Conservation (phyloP, 2,797 vertebrate species). For the Eupleurogrammus muticus region DNA sequence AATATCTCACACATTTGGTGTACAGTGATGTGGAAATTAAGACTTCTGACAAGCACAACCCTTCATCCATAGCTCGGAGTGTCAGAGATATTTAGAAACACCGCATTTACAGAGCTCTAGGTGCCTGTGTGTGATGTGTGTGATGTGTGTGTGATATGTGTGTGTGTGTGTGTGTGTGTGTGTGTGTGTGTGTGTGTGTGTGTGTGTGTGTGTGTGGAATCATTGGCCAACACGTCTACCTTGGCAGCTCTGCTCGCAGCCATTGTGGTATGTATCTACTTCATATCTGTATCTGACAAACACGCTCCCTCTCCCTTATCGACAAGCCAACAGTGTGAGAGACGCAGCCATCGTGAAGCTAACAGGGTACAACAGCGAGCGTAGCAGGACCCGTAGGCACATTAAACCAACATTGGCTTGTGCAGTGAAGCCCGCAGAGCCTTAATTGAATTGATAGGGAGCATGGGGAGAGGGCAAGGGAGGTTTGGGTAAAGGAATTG, state of each 20-base stretch:
- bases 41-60: conserved; percentile 2
- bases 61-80: conserved; percentile 27
- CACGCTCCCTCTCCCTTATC: conserved; percentile 54
- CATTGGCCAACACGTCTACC: conserved; percentile 11
- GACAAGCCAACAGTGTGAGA: conserved; percentile 60
- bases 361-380: conserved; percentile 70
- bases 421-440: conserved; percentile 71
- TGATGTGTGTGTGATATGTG: neutral
- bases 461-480: conserved; percentile 45
- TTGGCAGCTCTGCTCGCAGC: conserved; percentile 21
- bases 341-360: conserved; percentile 55
- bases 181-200: neutral
- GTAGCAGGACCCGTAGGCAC: conserved; percentile 54
- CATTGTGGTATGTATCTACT: conserved; percentile 31
- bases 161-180: neutral
- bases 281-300: conserved; percentile 56
- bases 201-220: too few relatives aligned
- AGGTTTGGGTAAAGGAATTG: conserved; percentile 47
- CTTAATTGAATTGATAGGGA: conserved; percentile 77
- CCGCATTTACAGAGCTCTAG: neutral
- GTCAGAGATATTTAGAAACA: conserved; percentile 22
- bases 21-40: neutral
- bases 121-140: neutral
- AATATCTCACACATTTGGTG: conserved; percentile 4
- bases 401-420: conserved; percentile 74